Evolutionary conservation across 2,113 vertebrate species (phyloP).

Genomic region (Pachycephala philippinensis): DNA sequence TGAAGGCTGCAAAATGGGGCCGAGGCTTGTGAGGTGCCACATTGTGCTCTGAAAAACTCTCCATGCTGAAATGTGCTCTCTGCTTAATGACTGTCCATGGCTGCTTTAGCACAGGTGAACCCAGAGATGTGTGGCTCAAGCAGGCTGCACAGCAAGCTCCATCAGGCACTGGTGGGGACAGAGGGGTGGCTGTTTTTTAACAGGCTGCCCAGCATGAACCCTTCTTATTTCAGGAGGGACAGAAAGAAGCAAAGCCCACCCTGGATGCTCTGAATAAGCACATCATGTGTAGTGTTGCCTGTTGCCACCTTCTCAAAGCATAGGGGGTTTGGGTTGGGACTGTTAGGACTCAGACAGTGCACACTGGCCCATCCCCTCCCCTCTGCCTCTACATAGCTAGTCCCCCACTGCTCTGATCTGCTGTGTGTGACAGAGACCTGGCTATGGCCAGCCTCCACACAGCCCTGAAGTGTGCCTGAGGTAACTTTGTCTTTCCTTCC

Average conservation of each 20-base stretch:
- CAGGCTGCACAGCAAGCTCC: not conserved
- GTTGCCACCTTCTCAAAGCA: not conserved
- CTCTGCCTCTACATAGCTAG: not conserved
- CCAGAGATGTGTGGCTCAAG: not conserved
- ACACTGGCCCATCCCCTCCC: not conserved
- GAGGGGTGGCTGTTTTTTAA: not conserved
- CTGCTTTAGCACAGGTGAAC: not conserved
- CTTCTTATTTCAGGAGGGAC: not conserved
- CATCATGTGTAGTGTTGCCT: not conserved
- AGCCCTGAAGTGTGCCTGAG: not conserved
- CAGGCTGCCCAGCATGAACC: not conserved
- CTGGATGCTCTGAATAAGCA: not conserved
- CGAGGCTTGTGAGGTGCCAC: slow-evolving; percentile 54
- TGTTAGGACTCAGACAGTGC: not conserved
- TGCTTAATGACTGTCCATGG: not conserved
- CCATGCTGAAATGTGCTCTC: not conserved
- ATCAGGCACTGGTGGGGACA: not conserved
- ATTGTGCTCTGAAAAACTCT: slow-evolving; percentile 10
- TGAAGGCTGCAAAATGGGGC: slow-evolving; percentile 56
- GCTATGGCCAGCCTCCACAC: not conserved
- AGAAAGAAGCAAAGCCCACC: not conserved
- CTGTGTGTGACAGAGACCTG: not conserved
- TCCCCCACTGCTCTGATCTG: not conserved
- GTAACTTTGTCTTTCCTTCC: slow-evolving; percentile 7
- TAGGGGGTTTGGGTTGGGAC: not conserved